A percentile compares a stretch with the other conserved stretches of the same genome.
Evolutionary conservation across 2,113 vertebrate genomes (phyloP).

Genomic region (Burhinus bistriatus): DNA sequence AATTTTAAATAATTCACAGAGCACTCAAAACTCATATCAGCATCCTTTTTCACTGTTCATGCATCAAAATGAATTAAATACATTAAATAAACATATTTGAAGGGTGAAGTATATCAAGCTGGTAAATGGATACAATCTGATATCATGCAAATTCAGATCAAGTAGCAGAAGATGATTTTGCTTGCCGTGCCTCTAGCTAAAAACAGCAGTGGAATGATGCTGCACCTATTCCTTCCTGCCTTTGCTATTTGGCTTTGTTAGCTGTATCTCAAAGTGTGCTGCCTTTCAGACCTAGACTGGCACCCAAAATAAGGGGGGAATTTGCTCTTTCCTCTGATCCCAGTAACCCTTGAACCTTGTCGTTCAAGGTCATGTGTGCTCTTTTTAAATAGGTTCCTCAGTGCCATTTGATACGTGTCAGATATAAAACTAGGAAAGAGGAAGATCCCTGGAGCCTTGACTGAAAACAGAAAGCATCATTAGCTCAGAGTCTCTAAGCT

Average conservation of each 20-base stretch:
- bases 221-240: background rate
- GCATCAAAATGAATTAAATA: slow-evolving; percentile 49
- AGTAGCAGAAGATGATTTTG: slow-evolving; percentile 8
- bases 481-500: background rate
- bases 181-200: background rate
- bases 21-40: slow-evolving; percentile 13
- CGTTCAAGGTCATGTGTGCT: background rate
- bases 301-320: background rate
- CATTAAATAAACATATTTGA: slow-evolving; percentile 22
- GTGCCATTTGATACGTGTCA: background rate
- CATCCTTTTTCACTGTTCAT: slow-evolving; percentile 8
- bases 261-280: background rate
- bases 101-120: background rate
- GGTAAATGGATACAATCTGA: slow-evolving; percentile 63
- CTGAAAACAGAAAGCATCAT: background rate
- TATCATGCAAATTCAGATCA: slow-evolving; percentile 51
- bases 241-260: background rate
- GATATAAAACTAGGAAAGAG: background rate
- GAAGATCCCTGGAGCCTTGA: background rate
- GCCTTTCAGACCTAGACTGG: background rate
- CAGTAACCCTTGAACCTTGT: background rate
- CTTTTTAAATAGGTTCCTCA: slow-evolving; percentile 2
- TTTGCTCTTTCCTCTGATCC: background rate
- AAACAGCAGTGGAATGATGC: background rate
- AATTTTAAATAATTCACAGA: slow-evolving; percentile 49